phyloP scores from a whole-genome alignment of 2,113 vertebrate species.

The Scalopus aquaticus region DNA sequence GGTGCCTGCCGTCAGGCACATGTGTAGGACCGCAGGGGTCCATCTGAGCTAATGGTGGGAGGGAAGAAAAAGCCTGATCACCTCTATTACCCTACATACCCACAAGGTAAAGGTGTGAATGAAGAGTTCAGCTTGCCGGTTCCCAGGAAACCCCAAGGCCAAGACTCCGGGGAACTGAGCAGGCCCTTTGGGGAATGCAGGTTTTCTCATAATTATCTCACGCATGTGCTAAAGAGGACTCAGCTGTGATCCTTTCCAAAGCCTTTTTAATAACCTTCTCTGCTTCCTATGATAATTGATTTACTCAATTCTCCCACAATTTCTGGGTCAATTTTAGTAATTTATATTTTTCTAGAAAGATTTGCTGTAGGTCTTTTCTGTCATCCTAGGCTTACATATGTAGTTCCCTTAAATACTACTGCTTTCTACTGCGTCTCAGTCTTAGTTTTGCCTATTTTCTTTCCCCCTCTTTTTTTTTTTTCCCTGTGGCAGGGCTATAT shows the following conservation, averaged over 20 bases:
- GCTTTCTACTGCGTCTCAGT: background rate
- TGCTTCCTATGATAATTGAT: background rate
- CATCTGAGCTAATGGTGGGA: too few species aligned
- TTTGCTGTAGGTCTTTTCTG: background rate
- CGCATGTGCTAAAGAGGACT: background rate
- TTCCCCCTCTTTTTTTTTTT: background rate
- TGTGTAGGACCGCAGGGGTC: too few species aligned
- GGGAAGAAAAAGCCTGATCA: too few species aligned
- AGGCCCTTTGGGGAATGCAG: background rate
- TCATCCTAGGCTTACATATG: background rate
- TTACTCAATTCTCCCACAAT: background rate
- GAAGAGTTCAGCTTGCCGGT: too few species aligned
- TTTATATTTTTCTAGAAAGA: background rate
- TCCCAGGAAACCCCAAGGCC: too few species aligned
- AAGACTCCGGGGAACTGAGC: background rate
- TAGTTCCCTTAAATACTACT: background rate
- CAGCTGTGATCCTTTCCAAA: background rate
- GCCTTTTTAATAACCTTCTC: background rate
- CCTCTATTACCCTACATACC: too few species aligned
- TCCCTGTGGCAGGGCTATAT: background rate
- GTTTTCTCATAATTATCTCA: background rate
- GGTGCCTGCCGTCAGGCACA: too few species aligned
- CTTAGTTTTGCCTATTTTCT: background rate
- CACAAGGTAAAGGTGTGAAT: background rate
- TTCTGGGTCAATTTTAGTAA: constrained; percentile 14